phyloP scores from a whole-genome alignment of 2,113 vertebrate species.

The Gorilla gorilla region DNA sequence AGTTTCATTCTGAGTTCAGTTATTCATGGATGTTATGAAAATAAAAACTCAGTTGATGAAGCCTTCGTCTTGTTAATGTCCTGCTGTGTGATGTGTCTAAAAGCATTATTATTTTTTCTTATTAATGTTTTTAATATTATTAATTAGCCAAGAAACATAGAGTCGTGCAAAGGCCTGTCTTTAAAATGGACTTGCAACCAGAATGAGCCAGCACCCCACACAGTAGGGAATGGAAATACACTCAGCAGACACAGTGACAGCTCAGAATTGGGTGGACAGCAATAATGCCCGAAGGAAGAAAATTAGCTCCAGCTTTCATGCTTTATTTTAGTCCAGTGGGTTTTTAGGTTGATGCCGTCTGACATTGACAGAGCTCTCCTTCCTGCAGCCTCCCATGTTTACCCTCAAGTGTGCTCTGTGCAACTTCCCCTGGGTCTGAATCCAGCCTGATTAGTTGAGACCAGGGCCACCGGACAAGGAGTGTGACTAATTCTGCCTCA shows the following conservation, averaged over 20 bases:
- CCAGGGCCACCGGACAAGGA: background rate
- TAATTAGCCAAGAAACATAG: background rate
- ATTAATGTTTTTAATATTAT: background rate
- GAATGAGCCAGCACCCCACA: background rate
- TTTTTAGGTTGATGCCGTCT: background rate
- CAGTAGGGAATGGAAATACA: background rate
- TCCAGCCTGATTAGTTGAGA: background rate
- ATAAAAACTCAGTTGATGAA: background rate
- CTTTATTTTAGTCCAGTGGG: background rate
- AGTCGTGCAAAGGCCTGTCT: conserved; percentile 6
- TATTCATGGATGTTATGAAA: background rate
- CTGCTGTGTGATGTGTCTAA: background rate
- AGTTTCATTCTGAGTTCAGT: background rate
- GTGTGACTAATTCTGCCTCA: background rate
- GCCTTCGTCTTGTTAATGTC: background rate
- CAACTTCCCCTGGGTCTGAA: background rate
- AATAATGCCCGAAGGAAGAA: background rate
- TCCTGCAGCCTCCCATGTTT: background rate
- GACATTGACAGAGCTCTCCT: background rate
- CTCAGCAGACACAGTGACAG: background rate
- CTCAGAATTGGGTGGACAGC: background rate
- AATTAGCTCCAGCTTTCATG: background rate
- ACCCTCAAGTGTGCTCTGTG: background rate
- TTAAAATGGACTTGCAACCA: background rate
- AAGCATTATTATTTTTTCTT: background rate